Evolutionary conservation across 2,888 invertebrate genomes (phyloP), one percentile per base, ranked within the genome.

Genomic region (Eupithecia dodoneata): DNA sequence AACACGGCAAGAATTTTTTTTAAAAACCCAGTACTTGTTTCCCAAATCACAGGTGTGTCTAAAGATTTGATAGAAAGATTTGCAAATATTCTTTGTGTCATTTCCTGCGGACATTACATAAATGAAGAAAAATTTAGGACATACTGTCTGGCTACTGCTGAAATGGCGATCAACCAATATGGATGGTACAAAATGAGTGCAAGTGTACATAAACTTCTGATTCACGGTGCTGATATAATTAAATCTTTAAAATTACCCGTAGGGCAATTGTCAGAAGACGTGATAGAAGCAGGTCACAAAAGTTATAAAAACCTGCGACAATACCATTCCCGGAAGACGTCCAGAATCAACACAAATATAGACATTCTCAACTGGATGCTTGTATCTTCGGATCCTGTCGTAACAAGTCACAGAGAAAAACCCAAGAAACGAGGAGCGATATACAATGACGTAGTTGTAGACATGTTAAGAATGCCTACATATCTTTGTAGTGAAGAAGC

Each of bases 341-440:
- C 81, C 30, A 78, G 81, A 72, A 79, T 78, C 41, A 18, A 76
- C 72, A 81, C 78, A 10, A 78, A 79, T 71, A 80, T 74, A 10
- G 80, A 81, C 71, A 80, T 80, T 73, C 52, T 79, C 72, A 72
- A 80, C 77, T 74, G 76, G 76, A 74, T 80, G 67, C 74, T 79
- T 49, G 74, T 81, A 72, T 65, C 78, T 72, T 78, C 78, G 4
- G 79, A 80, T 81, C 79, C 77, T 70, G 72, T 81, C 13, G 77
- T 79, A 75, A 67, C 71, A 45, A 72, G 66, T 52, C 72, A 76
- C 72, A 76, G 76, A 67, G 67, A 72, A 72, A 76, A 76, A 75
- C 72, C 75, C 67, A 75, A 75, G 75, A 75, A 75, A 75, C 75
- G 72, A 75, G 72, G 75, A 72, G 67, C 66, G 44, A 75, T 66